Base-by-base conservation (phyloP, 64 coral and sea anemone genomes). In the Astreopora myriophthalma region DNA sequence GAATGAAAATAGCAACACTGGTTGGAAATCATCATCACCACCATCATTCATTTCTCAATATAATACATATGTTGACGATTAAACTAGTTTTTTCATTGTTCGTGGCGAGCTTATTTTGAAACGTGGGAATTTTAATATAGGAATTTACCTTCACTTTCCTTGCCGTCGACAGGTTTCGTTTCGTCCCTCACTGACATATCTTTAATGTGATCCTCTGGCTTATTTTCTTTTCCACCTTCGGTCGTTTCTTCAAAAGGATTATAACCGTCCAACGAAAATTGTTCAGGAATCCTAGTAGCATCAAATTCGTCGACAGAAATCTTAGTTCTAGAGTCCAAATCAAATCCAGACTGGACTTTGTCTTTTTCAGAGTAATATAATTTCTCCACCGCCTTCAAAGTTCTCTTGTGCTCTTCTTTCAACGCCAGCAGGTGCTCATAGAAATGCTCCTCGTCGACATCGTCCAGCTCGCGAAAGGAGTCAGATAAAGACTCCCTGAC, bases 331-430 rank as follows among this genome's bases (percentile, higher is more conserved):
- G 70, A 75, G 42, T 96, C 91, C 61, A 96, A 87, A 74, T 96
- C 91, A 89, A 93, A 96, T 51, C 91, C 91, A 49, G 61, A 34
- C 0, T 67, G 33, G 36, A 91, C 73, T 58, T 88, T 99, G 23
- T 88, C 76, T 68, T 93, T 85, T 75, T 99, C 90, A 29, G 57
- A 81, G 84, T 99, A 99, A 80, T 99, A 99, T 51, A 90, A 80
- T 75, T 85, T 95, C 67, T 99, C 97, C 20, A 99, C 55, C 27
- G 87, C 65, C 65, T 99, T 95, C 71, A 99, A 71, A 87, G 94
- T 95, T 78, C 91, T 99, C 35, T 96, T 93, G 44, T 99, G 97
- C 16, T 99, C 97, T 71, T 76, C 87, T 71, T 95, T 95, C 37
- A 99, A 85, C 14, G 94, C 85, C 39, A 99, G 30, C 46, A 99